Percentiles rank a stretch among this genome's conserved stretches.
Conservation (phyloP, 2,797 vertebrate species). For the Mus caroli region DNA sequence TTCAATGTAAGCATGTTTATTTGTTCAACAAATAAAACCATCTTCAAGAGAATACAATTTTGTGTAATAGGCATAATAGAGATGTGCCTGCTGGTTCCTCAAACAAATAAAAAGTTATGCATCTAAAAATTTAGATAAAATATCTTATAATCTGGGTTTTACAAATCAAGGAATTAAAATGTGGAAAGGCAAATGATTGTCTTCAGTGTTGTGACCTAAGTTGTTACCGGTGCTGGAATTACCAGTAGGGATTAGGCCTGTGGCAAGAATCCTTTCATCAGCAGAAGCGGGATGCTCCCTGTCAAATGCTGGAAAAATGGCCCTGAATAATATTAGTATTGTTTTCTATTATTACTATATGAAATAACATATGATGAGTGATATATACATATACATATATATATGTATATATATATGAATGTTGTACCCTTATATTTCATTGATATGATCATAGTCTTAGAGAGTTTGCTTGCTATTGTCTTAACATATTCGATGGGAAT, state of each 20-base stretch:
- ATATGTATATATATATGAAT: background rate
- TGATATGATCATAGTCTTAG: background rate
- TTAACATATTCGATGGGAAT: background rate
- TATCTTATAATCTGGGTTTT: background rate
- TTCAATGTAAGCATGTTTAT: background rate
- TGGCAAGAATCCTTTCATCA: background rate
- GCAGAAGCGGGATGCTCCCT: background rate
- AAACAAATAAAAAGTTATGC: slow-evolving; percentile 1
- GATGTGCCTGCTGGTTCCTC: background rate
- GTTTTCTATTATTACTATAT: background rate
- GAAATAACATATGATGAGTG: background rate
- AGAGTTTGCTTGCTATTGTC: background rate
- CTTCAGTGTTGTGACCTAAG: background rate
- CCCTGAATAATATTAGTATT: slow-evolving; percentile 13
- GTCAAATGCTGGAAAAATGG: background rate
- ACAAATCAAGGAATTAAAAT: slow-evolving; percentile 35
- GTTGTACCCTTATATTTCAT: background rate
- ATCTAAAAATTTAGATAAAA: slow-evolving; percentile 4
- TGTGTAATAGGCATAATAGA: background rate
- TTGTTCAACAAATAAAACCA: background rate
- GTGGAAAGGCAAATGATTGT: background rate
- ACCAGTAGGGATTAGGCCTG: background rate
- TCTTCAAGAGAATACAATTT: background rate
- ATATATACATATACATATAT: background rate
- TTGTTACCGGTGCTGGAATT: background rate